Evolutionary conservation across 2,888 invertebrate genomes (phyloP).

Genomic region (Caradrina kadenii): DNA sequence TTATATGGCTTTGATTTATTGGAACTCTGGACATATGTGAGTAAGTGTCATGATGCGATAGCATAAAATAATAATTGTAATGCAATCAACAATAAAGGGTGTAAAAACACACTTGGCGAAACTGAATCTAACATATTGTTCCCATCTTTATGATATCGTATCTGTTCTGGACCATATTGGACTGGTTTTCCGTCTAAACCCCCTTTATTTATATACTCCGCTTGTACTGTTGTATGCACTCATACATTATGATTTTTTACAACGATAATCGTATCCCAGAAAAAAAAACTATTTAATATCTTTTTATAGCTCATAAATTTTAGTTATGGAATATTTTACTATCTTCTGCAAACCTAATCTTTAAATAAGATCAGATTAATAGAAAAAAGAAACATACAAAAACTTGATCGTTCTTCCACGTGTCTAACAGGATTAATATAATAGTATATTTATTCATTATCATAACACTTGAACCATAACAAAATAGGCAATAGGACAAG

Average conservation of each 20-base stretch:
- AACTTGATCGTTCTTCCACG: background rate
- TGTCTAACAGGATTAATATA: conserved; percentile 6
- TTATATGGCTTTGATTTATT: conserved; percentile 40
- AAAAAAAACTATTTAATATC: too few relatives aligned
- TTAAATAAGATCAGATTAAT: background rate
- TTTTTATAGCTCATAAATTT: too few relatives aligned
- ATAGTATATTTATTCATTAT: background rate
- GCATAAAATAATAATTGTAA: conserved; percentile 29
- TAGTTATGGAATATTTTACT: background rate
- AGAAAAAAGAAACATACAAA: background rate
- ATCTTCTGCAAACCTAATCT: background rate
- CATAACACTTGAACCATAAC: conserved; percentile 18
- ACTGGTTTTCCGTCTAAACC: too few relatives aligned
- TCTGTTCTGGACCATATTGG: too few relatives aligned
- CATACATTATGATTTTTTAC: too few relatives aligned
- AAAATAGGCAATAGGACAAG: conserved; percentile 33
- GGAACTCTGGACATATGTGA: conserved; percentile 18
- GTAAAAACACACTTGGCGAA: too few relatives aligned
- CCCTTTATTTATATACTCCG: too few relatives aligned
- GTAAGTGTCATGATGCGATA: conserved; percentile 9
- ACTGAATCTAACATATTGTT: too few relatives aligned
- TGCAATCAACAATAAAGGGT: conserved; percentile 4
- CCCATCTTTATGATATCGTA: too few relatives aligned
- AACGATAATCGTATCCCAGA: too few relatives aligned
- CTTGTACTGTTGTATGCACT: too few relatives aligned